Percentiles rank a stretch among this genome's conserved stretches.
Evolutionary conservation across 2,888 invertebrate species (phyloP).

Genomic region (Reticulitermes lucifugus): DNA sequence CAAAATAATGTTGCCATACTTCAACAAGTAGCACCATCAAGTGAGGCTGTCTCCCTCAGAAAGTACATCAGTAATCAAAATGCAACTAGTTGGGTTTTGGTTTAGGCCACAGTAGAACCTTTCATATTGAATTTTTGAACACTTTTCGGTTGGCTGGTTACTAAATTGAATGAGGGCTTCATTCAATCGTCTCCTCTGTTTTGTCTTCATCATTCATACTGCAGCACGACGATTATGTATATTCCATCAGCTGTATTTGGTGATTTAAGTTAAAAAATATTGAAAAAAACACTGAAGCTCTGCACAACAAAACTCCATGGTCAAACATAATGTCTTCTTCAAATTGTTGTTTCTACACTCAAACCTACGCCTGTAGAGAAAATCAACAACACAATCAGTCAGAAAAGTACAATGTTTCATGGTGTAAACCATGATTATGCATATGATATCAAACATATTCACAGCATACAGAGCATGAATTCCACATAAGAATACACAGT

Average conservation of each 20-base stretch:
- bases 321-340: conserved; percentile 54
- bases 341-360: conserved; percentile 60
- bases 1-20: not conserved
- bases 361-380: conserved; percentile 50
- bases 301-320: conserved; percentile 43
- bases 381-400: conserved; percentile 22
- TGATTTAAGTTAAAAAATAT: conserved; percentile 27
- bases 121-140: conserved; percentile 18
- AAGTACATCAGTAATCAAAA: conserved; percentile 1
- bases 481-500: too few relatives aligned
- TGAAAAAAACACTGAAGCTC: conserved; percentile 46
- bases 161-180: not conserved
- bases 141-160: conserved; percentile 41
- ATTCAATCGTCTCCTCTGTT: not conserved
- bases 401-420: not conserved
- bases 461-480: too few relatives aligned
- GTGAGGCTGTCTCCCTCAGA: not conserved
- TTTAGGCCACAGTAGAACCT: conserved; percentile 39
- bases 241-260: conserved; percentile 21
- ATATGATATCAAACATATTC: too few relatives aligned
- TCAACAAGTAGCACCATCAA: conserved; percentile 9
- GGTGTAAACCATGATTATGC: too few relatives aligned
- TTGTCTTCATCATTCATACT: not conserved
- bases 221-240: not conserved
- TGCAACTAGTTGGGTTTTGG: not conserved